A percentile compares a stretch with the other conserved stretches of the same genome.
These are phyloP conservation scores for Cynopterus brachyotis DNA, from an alignment of 2,113 vertebrate genomes.

Conservation along the genomic window DNA sequence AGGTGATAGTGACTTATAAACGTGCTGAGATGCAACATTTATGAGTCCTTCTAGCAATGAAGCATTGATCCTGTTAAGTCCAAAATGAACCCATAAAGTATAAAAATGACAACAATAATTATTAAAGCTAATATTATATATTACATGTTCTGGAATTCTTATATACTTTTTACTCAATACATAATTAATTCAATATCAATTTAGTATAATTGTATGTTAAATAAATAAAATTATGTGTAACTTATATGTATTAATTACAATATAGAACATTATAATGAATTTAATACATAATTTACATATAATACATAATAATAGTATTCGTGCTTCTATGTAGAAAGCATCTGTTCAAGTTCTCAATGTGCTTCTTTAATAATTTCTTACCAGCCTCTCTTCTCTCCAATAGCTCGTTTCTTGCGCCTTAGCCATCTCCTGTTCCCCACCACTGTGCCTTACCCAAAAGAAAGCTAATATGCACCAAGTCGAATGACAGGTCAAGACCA, in stretches of 20 bases:
- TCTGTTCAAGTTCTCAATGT: not conserved
- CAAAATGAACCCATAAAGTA: not conserved
- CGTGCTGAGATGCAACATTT: not conserved
- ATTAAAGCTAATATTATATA: not conserved
- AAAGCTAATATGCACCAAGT: rapidly evolving
- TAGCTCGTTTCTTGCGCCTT: not conserved
- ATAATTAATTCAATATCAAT: not conserved
- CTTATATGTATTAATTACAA: not conserved
- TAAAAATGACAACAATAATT: not conserved
- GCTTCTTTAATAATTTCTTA: not conserved
- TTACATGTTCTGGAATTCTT: too few species aligned
- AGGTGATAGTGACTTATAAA: not conserved
- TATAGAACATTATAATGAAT: not conserved
- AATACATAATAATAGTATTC: not conserved
- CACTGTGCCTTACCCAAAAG: not conserved
- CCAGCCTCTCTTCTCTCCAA: not conserved
- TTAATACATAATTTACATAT: not conserved
- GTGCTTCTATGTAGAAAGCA: not conserved
- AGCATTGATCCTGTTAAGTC: not conserved
- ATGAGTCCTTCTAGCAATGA: not conserved
- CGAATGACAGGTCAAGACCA: not conserved
- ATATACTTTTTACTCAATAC: not conserved
- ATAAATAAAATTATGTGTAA: not conserved
- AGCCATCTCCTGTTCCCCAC: not conserved
- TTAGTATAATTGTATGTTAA: not conserved